Base-by-base conservation (phyloP, 2,113 vertebrate genomes). In the Anarhynchus alexandrinus region DNA sequence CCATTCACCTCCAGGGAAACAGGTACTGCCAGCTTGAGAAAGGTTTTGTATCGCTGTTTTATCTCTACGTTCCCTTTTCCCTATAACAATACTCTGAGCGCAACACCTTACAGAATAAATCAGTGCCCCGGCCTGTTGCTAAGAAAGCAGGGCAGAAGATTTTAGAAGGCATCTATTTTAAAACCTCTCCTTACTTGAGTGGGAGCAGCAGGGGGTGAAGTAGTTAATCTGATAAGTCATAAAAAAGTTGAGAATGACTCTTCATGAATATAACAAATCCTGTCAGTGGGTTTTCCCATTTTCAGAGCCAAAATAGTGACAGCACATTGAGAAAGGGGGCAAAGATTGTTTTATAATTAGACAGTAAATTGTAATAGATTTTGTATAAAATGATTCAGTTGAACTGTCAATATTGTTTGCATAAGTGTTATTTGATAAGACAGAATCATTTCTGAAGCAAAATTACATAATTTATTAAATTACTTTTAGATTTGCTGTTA, bases 341-440 rank as follows among this genome's bases (percentile, higher is more conserved):
- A 94, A 84, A 76, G 45, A 84, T 3, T 91, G 87, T 74, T 70
- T 94, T 77, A 86, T 62, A 96, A 94, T 26, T 74, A 94, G 90
- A 88, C 82, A 94, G 77, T 30, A 87, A 96, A 96, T 45, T 71
- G 59, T 82, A 97, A 96, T 57, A 94, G 83, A 90, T 95, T 93
- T 86, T 82, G 69, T 55, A 93, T 82, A 93, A 97, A 98, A 97
- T 65, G 51, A 90, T 88, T 94, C 93, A 90, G 71, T 29, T 69
- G 45, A 92, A 93, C 88, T 91, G 95, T 94, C 97, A 96, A 85
- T 88, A 95, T 82, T 66, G 55, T 94, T 97, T 95, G 94, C 79
- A 32, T 81, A 97, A 95, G 89, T 27, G 32, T 84, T 88, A 47
- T 78, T 80, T 96, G 95, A 91, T 91, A 93, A 95, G 90, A 93